Conservation (phyloP, 2,113 vertebrate genomes). For the Spermophilus dauricus region DNA sequence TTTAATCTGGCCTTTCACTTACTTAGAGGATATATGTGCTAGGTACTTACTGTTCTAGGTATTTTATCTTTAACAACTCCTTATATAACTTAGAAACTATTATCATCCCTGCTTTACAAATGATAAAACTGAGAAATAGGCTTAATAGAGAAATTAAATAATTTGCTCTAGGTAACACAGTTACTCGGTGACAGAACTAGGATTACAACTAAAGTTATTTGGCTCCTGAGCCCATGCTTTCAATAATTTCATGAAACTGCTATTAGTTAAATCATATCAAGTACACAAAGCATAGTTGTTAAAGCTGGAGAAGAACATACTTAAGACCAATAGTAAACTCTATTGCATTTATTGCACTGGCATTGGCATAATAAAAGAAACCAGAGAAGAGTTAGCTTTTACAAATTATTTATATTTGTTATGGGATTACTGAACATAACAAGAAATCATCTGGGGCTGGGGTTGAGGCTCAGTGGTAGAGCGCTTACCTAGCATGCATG, state of each 20-base stretch:
- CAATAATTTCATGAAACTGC: constrained; percentile 43
- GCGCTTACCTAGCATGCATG: too few species aligned
- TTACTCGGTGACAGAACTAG: not conserved
- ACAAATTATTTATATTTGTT: not conserved
- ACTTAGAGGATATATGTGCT: not conserved
- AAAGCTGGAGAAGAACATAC: not conserved
- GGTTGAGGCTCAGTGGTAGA: too few species aligned
- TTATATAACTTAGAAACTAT: not conserved
- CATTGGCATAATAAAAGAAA: not conserved
- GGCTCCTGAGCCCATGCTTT: not conserved
- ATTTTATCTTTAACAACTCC: not conserved
- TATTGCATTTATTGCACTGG: not conserved
- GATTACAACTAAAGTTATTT: not conserved
- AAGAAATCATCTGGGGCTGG: not conserved
- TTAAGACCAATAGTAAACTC: not conserved
- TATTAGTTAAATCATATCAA: constrained; percentile 18
- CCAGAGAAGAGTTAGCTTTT: not conserved
- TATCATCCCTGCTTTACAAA: not conserved
- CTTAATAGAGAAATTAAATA: constrained; percentile 10
- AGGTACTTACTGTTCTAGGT: not conserved
- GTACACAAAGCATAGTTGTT: not conserved
- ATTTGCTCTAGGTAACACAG: not conserved
- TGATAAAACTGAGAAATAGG: not conserved
- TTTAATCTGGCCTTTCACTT: not conserved
- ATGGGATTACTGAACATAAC: not conserved